Evolutionary conservation across 2,797 vertebrate genomes (phyloP).

Genomic region (Gymnopithys bicolor): DNA sequence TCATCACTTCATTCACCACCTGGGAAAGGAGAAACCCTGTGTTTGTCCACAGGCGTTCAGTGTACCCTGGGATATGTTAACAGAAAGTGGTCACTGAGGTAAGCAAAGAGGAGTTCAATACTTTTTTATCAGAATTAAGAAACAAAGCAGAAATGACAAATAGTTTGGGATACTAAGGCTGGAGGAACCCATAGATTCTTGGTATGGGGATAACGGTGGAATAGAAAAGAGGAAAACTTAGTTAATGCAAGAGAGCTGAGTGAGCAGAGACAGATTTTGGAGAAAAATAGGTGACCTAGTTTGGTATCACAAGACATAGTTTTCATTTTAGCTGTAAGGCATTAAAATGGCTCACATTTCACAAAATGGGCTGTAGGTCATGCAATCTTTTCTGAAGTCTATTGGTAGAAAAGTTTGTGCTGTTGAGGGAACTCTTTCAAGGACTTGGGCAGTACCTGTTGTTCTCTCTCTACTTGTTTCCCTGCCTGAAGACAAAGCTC

Average conservation of each 20-base stretch:
- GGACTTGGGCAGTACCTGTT: neutral
- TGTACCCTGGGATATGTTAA: neutral
- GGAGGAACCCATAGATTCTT: neutral
- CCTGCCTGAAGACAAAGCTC: neutral
- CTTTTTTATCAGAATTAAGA: neutral
- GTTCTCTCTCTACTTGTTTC: neutral
- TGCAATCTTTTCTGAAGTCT: neutral
- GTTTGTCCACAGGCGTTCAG: fast-evolving
- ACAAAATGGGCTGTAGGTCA: neutral
- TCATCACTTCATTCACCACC: fast-evolving
- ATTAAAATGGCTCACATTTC: neutral
- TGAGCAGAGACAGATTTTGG: neutral
- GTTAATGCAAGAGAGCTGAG: neutral
- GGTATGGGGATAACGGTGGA: neutral
- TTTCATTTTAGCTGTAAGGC: neutral
- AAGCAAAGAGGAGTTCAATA: neutral
- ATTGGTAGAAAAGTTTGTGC: neutral
- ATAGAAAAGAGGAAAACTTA: neutral
- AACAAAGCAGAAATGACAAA: fast-evolving
- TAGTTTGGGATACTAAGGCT: neutral
- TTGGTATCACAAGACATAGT: neutral
- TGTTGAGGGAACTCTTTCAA: neutral
- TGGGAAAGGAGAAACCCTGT: neutral
- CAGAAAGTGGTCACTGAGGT: neutral
- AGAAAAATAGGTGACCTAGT: neutral